These are phyloP conservation scores for Sebastes minor DNA, from an alignment of 2,797 vertebrate species.

Conservation along the genomic window DNA sequence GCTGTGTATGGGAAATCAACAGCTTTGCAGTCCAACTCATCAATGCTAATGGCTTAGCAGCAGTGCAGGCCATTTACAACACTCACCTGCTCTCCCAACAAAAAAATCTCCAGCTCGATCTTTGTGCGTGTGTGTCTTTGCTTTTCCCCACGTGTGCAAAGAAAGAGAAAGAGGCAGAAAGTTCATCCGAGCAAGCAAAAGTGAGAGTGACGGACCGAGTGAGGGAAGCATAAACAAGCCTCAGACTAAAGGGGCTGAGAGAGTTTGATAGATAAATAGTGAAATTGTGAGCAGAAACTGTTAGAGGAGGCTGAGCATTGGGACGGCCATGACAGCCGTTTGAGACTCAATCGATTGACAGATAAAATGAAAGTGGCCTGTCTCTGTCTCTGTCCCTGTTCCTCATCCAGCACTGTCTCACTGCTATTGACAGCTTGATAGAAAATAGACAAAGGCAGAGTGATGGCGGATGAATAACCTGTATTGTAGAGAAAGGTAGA, in stretches of 20 bases:
- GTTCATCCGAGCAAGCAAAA: slow-evolving; percentile 36
- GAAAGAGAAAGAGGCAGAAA: neutral
- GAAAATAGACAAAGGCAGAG: slow-evolving; percentile 15
- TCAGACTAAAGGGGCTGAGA: neutral
- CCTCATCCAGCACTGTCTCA: slow-evolving; percentile 17
- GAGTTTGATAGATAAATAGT: slow-evolving; percentile 35
- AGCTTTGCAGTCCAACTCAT: slow-evolving; percentile 12
- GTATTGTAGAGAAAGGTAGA: neutral
- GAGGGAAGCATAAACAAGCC: slow-evolving; percentile 20
- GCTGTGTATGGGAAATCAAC: slow-evolving; percentile 33
- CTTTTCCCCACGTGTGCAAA: slow-evolving; percentile 1
- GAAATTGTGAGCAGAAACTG: slow-evolving; percentile 18
- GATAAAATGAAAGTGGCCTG: slow-evolving; percentile 45
- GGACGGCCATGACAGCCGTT: slow-evolving; percentile 22
- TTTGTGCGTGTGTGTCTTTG: neutral
- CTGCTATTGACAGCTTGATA: slow-evolving; percentile 24
- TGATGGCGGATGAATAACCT: slow-evolving; percentile 17
- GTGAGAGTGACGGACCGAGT: slow-evolving; percentile 12
- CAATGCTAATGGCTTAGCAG: slow-evolving; percentile 15
- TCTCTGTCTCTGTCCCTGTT: slow-evolving; percentile 9
- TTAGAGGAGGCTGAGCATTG: neutral
- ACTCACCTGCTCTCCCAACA: slow-evolving; percentile 19
- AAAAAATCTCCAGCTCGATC: neutral
- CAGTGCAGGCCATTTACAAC: slow-evolving; percentile 18
- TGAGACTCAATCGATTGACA: slow-evolving; percentile 40